Conservation (phyloP, 1,140 invertebrate species). For the Rhopalosiphum padi region DNA sequence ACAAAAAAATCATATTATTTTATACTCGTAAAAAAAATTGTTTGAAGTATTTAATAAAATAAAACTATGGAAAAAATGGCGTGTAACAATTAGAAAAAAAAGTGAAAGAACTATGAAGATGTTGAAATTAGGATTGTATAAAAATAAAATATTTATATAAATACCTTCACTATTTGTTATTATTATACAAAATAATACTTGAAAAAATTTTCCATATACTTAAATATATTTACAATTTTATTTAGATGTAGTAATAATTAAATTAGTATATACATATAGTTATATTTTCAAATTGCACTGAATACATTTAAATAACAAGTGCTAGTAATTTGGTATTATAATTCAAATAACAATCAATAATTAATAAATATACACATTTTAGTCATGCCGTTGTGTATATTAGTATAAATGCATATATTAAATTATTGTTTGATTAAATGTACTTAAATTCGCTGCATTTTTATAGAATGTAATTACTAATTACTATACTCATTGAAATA, state of each 20-base stretch:
- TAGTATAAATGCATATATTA: neutral
- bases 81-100: neutral
- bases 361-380: neutral
- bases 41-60: neutral
- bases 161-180: neutral
- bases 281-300: neutral
- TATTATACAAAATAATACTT: neutral
- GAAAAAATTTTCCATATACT: neutral
- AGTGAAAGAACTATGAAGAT: neutral
- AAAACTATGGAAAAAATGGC: neutral
- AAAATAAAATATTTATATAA: neutral
- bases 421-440: neutral
- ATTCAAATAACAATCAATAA: neutral
- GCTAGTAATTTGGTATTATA: neutral
- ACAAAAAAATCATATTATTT: neutral
- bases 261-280: neutral
- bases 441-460: neutral
- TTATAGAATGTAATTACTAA: neutral
- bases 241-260: neutral
- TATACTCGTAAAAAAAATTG: neutral
- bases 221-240: neutral
- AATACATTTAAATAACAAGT: neutral
- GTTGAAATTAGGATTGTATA: neutral
- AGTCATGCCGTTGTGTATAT: neutral
- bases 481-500: neutral